phyloP scores from a whole-genome alignment of 2,797 vertebrate species.

The Sebastolobus alascanus region DNA sequence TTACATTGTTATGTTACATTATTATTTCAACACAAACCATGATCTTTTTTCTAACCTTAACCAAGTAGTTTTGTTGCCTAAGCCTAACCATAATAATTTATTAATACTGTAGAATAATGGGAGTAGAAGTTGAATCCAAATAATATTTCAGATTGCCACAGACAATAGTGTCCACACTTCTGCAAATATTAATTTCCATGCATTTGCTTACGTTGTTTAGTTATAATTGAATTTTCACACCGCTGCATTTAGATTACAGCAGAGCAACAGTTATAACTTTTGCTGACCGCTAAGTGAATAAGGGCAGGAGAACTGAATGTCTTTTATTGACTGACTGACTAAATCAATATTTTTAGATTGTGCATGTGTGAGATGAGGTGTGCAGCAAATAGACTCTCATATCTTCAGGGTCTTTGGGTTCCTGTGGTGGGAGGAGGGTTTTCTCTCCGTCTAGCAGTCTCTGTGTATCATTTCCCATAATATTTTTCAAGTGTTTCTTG shows the following conservation, averaged over 20 bases:
- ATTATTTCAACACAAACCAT: too few relatives aligned
- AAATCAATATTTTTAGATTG: conserved; percentile 29
- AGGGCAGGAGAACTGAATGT: conserved; percentile 5
- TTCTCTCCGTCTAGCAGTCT: conserved; percentile 1
- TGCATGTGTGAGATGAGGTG: conserved; percentile 30
- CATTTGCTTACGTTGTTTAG: background rate
- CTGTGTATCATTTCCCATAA: conserved; percentile 18
- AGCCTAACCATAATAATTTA: too few relatives aligned
- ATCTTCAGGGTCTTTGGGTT: conserved; percentile 20
- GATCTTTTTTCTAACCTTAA: too few relatives aligned
- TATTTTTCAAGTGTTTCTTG: conserved; percentile 19
- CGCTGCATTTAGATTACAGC: background rate
- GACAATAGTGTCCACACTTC: background rate
- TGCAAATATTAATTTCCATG: background rate
- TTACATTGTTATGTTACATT: too few relatives aligned
- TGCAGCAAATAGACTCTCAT: conserved; percentile 9
- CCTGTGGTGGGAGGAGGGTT: conserved; percentile 15
- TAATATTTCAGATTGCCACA: background rate
- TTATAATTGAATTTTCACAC: background rate
- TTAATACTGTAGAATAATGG: background rate
- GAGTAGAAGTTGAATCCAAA: background rate
- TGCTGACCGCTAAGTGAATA: conserved; percentile 1
- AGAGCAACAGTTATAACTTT: background rate
- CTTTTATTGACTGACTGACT: conserved; percentile 20
- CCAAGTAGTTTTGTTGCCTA: too few relatives aligned